Percentiles rank a stretch among this genome's conserved stretches.
phyloP scores from a whole-genome alignment of 1,140 invertebrate genomes.

The Trichomalopsis sarcophagae region DNA sequence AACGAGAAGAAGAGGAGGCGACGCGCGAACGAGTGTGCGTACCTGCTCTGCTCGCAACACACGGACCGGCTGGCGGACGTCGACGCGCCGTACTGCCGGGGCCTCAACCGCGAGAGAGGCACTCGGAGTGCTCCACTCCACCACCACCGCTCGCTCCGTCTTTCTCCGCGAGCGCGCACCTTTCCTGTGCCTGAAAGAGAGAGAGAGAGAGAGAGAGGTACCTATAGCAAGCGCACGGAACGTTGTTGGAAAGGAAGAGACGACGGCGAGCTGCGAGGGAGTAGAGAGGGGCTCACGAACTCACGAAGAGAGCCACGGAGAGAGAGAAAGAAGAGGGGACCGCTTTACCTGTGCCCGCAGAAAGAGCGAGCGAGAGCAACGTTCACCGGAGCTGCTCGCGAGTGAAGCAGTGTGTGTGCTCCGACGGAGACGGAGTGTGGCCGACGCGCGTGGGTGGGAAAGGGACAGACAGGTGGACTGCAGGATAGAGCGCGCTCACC shows the following conservation, averaged over 20 bases:
- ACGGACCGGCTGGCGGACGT: not conserved
- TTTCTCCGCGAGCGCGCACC: not conserved
- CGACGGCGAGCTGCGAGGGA: not conserved
- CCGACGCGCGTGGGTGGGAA: not conserved
- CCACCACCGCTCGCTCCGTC: not conserved
- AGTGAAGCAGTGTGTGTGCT: not conserved
- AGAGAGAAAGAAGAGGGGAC: not conserved
- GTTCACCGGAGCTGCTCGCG: conserved; percentile 13
- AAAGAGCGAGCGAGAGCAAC: not conserved
- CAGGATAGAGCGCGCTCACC: conserved; percentile 4
- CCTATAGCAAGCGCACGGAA: too few species aligned
- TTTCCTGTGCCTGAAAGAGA: not conserved
- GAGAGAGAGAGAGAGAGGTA: not conserved
- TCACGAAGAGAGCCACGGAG: conserved; percentile 6
- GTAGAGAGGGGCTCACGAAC: conserved; percentile 16
- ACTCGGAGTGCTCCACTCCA: not conserved
- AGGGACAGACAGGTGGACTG: conserved; percentile 33
- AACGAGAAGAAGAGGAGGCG: not conserved
- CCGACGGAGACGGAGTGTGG: not conserved
- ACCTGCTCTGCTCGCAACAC: not conserved
- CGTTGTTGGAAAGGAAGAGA: not conserved
- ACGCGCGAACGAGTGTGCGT: too few species aligned
- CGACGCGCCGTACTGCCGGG: conserved; percentile 3
- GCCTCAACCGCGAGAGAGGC: conserved; percentile 1
- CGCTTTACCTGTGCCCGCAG: not conserved